Evolutionary conservation across 2,888 invertebrate species (phyloP), one percentile per base, ranked within the genome.

Genomic region (Sericinus montela): DNA sequence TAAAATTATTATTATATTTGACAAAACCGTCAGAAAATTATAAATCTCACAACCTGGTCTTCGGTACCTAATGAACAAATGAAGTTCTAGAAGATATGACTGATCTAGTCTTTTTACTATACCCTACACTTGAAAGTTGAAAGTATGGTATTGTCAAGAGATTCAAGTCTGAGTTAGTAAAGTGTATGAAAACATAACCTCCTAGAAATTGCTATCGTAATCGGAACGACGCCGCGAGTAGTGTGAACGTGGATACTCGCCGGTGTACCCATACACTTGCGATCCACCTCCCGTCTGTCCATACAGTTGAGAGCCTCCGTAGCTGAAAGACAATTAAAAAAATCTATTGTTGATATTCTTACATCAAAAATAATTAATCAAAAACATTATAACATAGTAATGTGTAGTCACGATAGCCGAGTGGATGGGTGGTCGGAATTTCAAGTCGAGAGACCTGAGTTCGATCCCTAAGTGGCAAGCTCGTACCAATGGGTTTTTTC

Each of bases 181-280:
- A 45, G 47, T 45, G 42, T 41, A 48, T 40, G 44, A 36, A 28
- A 25, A 59, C 51, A 63, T 66, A 68, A 57, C 46, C 53, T 63
- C 75, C 72, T 91, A 94, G 86, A 95, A 95, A 83, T 94, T 94
- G 62, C 94, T 94, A 75, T 95, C 94, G 76, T 94, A 94, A 73
- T 94, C 94, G 30, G 94, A 93, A 73, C 94, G 91, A 59, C 93
- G 87, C 38, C 93, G 84, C 41, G 91, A 90, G 72, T 91, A 91
- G 69, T 90, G 90, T 10, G 91, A 91, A 53, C 90, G 86, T 46
- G 82, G 72, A 66, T 80, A 77, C 61, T 88, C 88, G 49, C 85
- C 88, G 25, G 84, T 80, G 70, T 87, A 86, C 15, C 87, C 92
- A 59, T 90, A 90, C 54, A 87, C 86, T 69, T 91, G 91, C 50